Percentiles rank a stretch among this genome's conserved stretches.
phyloP scores from a whole-genome alignment of 2,797 vertebrate species.

The Poecilia gillii region DNA sequence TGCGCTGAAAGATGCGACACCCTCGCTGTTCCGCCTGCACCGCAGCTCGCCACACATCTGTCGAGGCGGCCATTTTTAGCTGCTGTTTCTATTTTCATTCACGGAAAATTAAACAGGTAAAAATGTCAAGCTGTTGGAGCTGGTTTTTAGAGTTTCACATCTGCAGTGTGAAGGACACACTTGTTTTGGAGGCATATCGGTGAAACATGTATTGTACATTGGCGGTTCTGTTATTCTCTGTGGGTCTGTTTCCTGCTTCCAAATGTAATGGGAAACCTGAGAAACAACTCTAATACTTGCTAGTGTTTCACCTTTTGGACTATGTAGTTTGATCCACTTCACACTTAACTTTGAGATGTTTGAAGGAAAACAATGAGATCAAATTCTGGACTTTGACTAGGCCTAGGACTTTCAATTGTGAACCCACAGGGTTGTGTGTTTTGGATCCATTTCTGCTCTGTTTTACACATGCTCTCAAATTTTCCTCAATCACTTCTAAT shows the following conservation, averaged over 20 bases:
- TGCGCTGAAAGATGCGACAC: slow-evolving; percentile 65
- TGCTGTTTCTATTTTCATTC: slow-evolving; percentile 67
- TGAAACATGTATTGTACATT: neutral
- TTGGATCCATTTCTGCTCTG: neutral
- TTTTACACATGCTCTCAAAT: neutral
- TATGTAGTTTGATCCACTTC: neutral
- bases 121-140: neutral
- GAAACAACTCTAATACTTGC: neutral
- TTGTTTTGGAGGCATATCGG: neutral
- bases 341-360: neutral
- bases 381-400: neutral
- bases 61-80: slow-evolving; percentile 69
- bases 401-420: neutral
- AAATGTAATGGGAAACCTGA: neutral
- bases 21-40: slow-evolving; percentile 62
- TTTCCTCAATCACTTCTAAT: neutral
- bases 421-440: neutral
- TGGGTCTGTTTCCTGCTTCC: neutral
- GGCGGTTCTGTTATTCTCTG: neutral
- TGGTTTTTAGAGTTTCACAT: neutral
- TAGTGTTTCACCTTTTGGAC: neutral
- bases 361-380: neutral
- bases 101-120: slow-evolving; percentile 34
- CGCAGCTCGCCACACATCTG: slow-evolving; percentile 57
- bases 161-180: neutral